Evolutionary conservation across 35 echinoderm and acorn worm species (phyloP), one percentile per base, ranked within the genome.

Genomic region (Apostichopus parvimensis): DNA sequence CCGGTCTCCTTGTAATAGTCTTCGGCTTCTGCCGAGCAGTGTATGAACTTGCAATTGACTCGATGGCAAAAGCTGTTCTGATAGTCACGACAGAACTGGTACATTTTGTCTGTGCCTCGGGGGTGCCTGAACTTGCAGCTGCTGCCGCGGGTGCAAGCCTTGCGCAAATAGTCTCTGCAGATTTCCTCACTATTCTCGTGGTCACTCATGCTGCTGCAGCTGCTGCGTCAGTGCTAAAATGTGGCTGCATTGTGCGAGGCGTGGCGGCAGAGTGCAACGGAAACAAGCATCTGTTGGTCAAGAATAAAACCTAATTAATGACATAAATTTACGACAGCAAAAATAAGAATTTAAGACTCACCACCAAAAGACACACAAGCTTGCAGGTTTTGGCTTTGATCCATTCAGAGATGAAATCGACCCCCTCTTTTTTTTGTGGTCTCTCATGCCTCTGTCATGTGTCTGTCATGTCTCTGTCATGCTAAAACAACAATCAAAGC

Each of bases 81-180:
- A 83, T 71, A 94, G 77, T 94, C 93, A 22, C 84, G 77, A 81
- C 93, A 94, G 65, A 94, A 94, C 89, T 98, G 92, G 87, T 89
- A 90, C 61, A 93, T 92, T 61, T 95, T 78, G 54, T 98, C 97
- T 6, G 90, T 90, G 28, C 91, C 81, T 18, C 92, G 92, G 62
- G 95, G 86, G 73, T 98, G 96, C 2, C 94, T 91, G 72, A 90
- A 98, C 71, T 95, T 95, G 87, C 96, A 98, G 25, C 83, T 87
- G 55, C 93, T 93, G 24, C 93, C 95, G 20, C 94, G 90, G 53
- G 73, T 70, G 81, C 97, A 98, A 53, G 95, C 91, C 25, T 93
- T 92, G 6, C 95, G 94, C 73, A 93, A 78, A 76, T 84, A 96
- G 88, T 98, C 97, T 6, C 97, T 76, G 77, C 94, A 96, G 18